Evolutionary conservation across 2,113 vertebrate species (phyloP), one percentile per base, ranked within the genome.

Genomic region (Mus spicilegus): DNA sequence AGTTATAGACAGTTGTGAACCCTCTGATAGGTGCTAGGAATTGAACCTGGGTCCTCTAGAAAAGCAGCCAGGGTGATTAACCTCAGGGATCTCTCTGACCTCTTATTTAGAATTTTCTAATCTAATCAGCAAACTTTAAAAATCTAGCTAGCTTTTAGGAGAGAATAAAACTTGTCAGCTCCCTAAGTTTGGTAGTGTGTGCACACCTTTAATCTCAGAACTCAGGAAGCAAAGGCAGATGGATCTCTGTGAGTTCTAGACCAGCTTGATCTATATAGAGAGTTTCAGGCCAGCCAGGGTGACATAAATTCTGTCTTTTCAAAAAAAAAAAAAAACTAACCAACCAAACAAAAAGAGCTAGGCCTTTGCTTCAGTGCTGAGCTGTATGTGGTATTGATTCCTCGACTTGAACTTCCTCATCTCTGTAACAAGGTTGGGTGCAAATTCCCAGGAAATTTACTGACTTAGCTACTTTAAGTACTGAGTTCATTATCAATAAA

Each of bases 71-170:
- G 80, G 14, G 36, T n/a, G 16, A 22, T 82, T 82, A 26, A 16
- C 22, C 33, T 28, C 36, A 4, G 54, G 26, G 22, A 7, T 14
- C 36, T 82, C 36, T 61, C n/a, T 84, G n/a, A 17, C 24, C n/a
- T 84, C n/a, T 84, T 42, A 56, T 95, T 82, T 93, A 80, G 56
- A 94, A 91, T 1, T 76, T 69, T 80, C 26, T 78, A 81, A 75
- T 77, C 26, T 95, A 67, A 84, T 80, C 49, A 6, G n/a, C 22
- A 88, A 81, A 82, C 24, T 88, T 97, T 42, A 75, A 87, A 73
- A 54, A 58, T 78, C 33, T 46, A 92, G 16, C 85, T 95, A 93
- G 30, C 49, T 93, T 96, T 95, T 61, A 69, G 24, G 58, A 78
- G 67, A 91, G n/a, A 95, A 9, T 70, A 78, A 61, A 80, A 81